These are phyloP conservation scores for Peromyscus maniculatus DNA, from an alignment of 2,113 vertebrate genomes.

Conservation along the genomic window DNA sequence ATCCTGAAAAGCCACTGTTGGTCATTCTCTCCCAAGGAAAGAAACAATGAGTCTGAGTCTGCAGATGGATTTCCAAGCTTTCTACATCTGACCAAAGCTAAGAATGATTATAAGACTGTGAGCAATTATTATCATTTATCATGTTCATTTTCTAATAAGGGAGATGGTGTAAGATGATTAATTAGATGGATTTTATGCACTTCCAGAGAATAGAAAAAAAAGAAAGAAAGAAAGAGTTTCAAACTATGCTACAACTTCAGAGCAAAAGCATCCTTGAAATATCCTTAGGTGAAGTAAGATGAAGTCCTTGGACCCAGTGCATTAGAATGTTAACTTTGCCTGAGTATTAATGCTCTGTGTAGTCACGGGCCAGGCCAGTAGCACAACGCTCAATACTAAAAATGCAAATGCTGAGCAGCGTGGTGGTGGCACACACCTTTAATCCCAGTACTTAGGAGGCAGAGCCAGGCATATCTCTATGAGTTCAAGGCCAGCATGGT, in stretches of 20 bases:
- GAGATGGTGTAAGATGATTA: conserved; percentile 57
- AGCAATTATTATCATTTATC: conserved; percentile 65
- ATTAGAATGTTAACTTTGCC: conserved; percentile 13
- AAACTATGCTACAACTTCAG: conserved; percentile 48
- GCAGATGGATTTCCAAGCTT: conserved; percentile 39
- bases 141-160: conserved; percentile 62
- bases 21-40: conserved; percentile 24
- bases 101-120: conserved; percentile 53
- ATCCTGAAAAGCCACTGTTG: not conserved
- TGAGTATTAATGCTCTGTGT: not conserved
- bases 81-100: conserved; percentile 34
- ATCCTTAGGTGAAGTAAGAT: conserved; percentile 2
- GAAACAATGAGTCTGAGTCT: conserved; percentile 32
- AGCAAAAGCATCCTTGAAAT: conserved; percentile 23
- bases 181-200: conserved; percentile 51
- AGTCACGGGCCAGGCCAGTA: not conserved
- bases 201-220: not conserved
- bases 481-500: too few species aligned
- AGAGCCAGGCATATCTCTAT: too few species aligned
- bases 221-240: not conserved
- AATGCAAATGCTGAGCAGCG: not conserved
- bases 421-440: too few species aligned
- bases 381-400: not conserved
- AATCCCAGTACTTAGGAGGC: too few species aligned
- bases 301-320: not conserved